These are phyloP conservation scores for Cossypha polioptera DNA, from an alignment of 2,797 vertebrate species.

Conservation along the genomic window DNA sequence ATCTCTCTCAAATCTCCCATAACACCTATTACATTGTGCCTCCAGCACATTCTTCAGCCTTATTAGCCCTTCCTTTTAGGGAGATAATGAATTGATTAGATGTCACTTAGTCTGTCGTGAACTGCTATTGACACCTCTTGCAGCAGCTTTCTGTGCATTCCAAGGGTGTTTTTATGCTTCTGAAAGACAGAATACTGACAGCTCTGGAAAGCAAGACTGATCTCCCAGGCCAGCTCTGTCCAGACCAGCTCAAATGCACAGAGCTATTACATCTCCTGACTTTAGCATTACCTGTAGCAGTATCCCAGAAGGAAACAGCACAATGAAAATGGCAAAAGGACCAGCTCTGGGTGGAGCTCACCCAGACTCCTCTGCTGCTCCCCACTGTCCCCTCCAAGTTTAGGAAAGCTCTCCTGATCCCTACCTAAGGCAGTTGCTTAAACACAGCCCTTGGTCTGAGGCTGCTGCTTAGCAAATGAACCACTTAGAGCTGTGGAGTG, in stretches of 20 bases:
- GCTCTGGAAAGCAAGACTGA: not conserved
- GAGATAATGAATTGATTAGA: not conserved
- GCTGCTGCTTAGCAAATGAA: not conserved
- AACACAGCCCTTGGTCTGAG: not conserved
- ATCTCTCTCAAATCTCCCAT: not conserved
- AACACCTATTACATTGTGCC: not conserved
- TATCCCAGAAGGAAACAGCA: not conserved
- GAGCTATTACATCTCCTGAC: not conserved
- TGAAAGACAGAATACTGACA: not conserved
- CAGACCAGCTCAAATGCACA: not conserved
- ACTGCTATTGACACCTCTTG: not conserved
- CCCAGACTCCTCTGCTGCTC: not conserved
- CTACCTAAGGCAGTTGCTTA: not conserved
- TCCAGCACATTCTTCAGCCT: not conserved
- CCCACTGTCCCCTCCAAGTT: not conserved
- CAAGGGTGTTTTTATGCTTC: not conserved
- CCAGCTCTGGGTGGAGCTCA: not conserved
- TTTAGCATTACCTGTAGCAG: not conserved
- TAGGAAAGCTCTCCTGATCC: not conserved
- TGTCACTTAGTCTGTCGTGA: not conserved
- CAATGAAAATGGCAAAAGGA: not conserved
- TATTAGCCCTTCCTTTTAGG: not conserved
- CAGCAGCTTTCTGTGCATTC: not conserved
- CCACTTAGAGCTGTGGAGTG: not conserved
- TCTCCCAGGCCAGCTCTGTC: not conserved